Percentiles rank a stretch among this genome's conserved stretches.
Evolutionary conservation across 2,888 invertebrate genomes (phyloP).

Genomic region (Agrilus biguttatus): DNA sequence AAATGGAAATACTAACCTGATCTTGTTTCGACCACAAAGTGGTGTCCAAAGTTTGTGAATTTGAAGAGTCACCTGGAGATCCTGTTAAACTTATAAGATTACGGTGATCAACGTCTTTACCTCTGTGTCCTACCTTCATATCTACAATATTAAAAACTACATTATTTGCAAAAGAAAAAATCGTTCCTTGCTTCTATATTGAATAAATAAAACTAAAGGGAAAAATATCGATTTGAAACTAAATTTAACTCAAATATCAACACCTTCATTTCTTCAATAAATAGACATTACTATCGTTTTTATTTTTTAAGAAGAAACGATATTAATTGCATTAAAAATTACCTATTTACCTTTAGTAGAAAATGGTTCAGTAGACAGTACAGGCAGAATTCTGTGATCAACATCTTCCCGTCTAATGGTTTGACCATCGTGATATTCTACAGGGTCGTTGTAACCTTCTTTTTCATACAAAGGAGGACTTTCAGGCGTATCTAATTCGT

Average conservation of each 20-base stretch:
- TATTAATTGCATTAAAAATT: not conserved
- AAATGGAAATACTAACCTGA: slow-evolving; percentile 22
- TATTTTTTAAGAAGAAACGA: too few species aligned
- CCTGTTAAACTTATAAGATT: slow-evolving; percentile 75
- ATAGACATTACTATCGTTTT: too few species aligned
- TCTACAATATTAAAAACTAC: slow-evolving; percentile 4
- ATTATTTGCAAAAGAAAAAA: too few species aligned
- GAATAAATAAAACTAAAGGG: not conserved
- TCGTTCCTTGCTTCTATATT: not conserved
- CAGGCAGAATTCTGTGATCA: slow-evolving; percentile 45
- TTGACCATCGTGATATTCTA: slow-evolving; percentile 45
- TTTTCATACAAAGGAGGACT: slow-evolving; percentile 53
- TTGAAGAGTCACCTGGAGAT: slow-evolving; percentile 34
- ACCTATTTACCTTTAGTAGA: slow-evolving; percentile 3
- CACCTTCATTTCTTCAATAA: too few species aligned
- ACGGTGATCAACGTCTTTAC: slow-evolving; percentile 64
- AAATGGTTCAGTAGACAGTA: slow-evolving; percentile 13
- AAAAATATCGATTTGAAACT: too few species aligned
- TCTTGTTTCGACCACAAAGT: slow-evolving; percentile 13
- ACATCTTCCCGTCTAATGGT: slow-evolving; percentile 29
- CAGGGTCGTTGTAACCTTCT: slow-evolving; percentile 39
- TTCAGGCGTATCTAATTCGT: slow-evolving; percentile 42
- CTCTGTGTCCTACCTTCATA: slow-evolving; percentile 16
- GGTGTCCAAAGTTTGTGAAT: slow-evolving; percentile 1
- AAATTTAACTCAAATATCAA: too few species aligned